These are phyloP conservation scores for Lasiurus cinereus DNA, from an alignment of 2,113 vertebrate species.

Conservation along the genomic window DNA sequence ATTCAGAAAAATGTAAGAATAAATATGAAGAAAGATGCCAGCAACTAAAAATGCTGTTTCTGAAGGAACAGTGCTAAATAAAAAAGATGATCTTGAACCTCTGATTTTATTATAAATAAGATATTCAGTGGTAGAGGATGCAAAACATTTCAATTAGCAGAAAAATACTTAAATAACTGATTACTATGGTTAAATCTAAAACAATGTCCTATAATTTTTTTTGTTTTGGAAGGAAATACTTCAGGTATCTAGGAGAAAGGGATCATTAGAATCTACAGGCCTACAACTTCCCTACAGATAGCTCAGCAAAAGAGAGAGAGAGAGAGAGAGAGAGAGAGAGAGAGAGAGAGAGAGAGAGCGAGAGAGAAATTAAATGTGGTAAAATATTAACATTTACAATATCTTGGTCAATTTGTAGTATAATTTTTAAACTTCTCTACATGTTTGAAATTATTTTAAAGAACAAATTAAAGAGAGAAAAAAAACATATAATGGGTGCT, in stretches of 20 bases:
- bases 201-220: neutral
- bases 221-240: neutral
- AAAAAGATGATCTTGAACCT: neutral
- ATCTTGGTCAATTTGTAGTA: neutral
- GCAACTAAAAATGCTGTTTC: neutral
- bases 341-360: no score
- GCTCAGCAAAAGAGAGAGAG: neutral
- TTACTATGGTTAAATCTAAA: neutral
- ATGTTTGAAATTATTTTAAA: conserved; percentile 49
- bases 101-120: conserved; percentile 15
- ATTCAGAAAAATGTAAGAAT: neutral
- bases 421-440: neutral
- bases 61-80: neutral
- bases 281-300: neutral
- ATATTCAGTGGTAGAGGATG: neutral
- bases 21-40: neutral
- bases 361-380: neutral
- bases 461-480: conserved; percentile 5
- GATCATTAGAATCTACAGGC: neutral
- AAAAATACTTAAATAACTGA: neutral
- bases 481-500: neutral
- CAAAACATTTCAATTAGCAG: neutral
- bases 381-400: conserved; percentile 35
- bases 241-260: neutral
- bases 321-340: no score